Evolutionary conservation across 2,113 vertebrate genomes (phyloP).

Genomic region (Lasiurus borealis): DNA sequence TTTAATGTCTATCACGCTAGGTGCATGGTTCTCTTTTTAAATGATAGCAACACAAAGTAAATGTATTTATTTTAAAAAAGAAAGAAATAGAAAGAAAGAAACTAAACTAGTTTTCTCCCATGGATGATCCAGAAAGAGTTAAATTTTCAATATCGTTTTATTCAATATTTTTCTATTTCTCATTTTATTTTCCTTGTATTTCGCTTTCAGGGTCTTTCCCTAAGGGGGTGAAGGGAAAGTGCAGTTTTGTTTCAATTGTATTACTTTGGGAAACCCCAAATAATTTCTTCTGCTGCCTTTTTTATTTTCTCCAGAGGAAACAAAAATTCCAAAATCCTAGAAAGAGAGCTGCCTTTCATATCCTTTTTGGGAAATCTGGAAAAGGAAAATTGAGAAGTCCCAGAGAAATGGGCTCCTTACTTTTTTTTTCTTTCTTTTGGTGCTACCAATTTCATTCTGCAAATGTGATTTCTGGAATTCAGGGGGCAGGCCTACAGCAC

Average conservation of each 20-base stretch:
- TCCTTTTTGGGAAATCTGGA: neutral
- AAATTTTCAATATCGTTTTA: neutral
- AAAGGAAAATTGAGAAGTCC: neutral
- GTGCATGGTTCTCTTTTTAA: neutral
- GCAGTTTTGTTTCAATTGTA: neutral
- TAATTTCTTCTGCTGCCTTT: neutral
- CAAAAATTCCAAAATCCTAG: neutral
- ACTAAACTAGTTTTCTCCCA: neutral
- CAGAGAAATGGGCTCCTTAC: neutral
- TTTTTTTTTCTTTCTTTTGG: neutral
- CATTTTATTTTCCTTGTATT: constrained; percentile 12
- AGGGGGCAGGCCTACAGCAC: neutral
- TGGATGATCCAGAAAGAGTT: neutral
- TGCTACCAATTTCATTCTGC: neutral
- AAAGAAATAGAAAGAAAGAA: too few species aligned
- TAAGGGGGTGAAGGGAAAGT: neutral
- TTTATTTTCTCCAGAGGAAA: neutral
- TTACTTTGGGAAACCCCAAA: neutral
- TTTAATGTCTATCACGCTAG: neutral
- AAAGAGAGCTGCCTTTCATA: neutral
- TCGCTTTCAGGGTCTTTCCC: neutral
- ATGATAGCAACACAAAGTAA: neutral
- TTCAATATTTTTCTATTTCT: neutral
- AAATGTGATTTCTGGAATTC: neutral
- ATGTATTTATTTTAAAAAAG: neutral